phyloP scores from a whole-genome alignment of 64 coral and sea anemone species.

The Montipora sp. region DNA sequence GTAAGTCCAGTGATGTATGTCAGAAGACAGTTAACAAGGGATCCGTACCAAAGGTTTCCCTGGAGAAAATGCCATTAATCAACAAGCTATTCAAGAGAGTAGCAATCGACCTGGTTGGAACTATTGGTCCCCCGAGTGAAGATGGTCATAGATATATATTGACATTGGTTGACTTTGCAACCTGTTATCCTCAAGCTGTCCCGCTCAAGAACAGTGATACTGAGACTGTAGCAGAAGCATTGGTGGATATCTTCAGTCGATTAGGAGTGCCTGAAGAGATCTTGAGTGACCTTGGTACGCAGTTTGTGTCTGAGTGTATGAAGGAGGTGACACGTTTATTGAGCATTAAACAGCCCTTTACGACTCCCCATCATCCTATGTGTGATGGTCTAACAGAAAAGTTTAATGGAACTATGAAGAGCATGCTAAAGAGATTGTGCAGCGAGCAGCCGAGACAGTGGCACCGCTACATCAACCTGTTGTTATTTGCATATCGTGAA shows the following conservation, averaged over 20 bases:
- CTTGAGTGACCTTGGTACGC: slow-evolving; percentile 30
- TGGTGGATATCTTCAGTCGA: slow-evolving; percentile 16
- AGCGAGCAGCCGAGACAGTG: slow-evolving; percentile 15
- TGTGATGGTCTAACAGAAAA: slow-evolving; percentile 61
- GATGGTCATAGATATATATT: slow-evolving; percentile 17
- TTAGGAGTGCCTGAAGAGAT: slow-evolving; percentile 21
- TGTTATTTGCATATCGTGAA: slow-evolving; percentile 66
- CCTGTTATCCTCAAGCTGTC: background rate
- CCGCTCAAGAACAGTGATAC: no score
- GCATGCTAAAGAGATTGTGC: slow-evolving; percentile 40
- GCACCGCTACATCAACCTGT: slow-evolving; percentile 40
- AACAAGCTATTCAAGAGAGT: slow-evolving; percentile 14
- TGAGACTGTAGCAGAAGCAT: slow-evolving; percentile 24
- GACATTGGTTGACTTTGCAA: slow-evolving; percentile 24
- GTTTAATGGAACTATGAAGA: slow-evolving; percentile 60
- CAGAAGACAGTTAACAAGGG: slow-evolving; percentile 69
- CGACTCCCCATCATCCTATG: slow-evolving; percentile 67
- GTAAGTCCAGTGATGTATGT: slow-evolving; percentile 63
- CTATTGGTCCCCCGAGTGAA: slow-evolving; percentile 14
- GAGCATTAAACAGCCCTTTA: slow-evolving; percentile 43
- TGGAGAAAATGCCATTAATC: background rate
- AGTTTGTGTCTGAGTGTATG: slow-evolving; percentile 49
- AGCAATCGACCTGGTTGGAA: slow-evolving; percentile 22
- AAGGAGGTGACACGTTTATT: slow-evolving; percentile 54
- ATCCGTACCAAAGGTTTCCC: slow-evolving; percentile 34